These are phyloP conservation scores for Andrena fulva DNA, from an alignment of 2,888 invertebrate genomes.

Conservation along the genomic window DNA sequence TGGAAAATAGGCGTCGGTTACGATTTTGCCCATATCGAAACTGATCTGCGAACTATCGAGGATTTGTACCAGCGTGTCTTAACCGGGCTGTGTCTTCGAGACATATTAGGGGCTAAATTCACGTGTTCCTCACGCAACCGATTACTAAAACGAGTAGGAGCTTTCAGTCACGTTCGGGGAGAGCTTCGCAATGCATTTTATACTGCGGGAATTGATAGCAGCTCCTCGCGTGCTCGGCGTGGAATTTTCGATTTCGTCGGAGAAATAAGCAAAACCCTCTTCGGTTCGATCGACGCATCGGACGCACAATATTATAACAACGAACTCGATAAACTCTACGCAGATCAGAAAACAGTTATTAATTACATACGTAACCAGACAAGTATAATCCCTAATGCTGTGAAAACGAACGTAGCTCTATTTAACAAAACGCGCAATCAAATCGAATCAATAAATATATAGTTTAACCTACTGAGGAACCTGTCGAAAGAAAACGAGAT, in stretches of 20 bases:
- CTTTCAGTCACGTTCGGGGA: conserved; percentile 19
- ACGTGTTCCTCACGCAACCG: conserved; percentile 64
- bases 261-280: conserved; percentile 4
- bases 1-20: no score
- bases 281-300: conserved; percentile 10
- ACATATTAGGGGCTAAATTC: background rate
- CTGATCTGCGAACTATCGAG: no score
- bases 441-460: background rate
- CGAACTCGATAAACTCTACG: conserved; percentile 18
- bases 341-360: background rate
- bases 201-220: conserved; percentile 12
- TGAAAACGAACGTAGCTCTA: background rate
- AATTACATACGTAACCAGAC: conserved; percentile 2
- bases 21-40: no score
- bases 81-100: conserved; percentile 20
- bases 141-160: background rate
- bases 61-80: no score
- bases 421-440: conserved; percentile 16
- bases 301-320: conserved; percentile 19
- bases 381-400: background rate
- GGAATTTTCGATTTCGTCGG: conserved; percentile 26
- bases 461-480: conserved; percentile 18
- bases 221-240: background rate
- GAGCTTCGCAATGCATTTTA: conserved; percentile 23
- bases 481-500: background rate